Base-by-base conservation (phyloP, 35 echinoderm and acorn worm genomes). In the Acanthaster planci region DNA sequence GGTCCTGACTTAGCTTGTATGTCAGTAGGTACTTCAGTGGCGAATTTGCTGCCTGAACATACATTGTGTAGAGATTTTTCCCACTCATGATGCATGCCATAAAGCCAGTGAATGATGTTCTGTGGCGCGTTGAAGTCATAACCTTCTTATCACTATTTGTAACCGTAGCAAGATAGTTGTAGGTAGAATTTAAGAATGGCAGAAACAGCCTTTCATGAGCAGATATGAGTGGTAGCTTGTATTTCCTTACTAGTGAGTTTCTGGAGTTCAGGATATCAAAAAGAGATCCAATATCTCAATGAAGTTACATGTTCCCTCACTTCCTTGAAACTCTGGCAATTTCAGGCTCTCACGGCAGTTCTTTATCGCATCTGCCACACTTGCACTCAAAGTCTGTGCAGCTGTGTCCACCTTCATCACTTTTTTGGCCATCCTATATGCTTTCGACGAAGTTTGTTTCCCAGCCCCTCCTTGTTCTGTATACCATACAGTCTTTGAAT, bases 221-320 rank as follows among this genome's bases (percentile, higher is more conserved):
- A 34, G 52, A 27, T 10, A 55, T n/a, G 30, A 93, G 10, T 77
- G 85, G 78, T 39, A 59, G 78, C 51, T 92, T 92, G 51, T n/a
- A 83, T 26, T 77, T 37, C 15, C 59, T 54, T 37, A n/a, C 91
- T 22, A 89, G 40, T 9, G 91, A 86, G 58, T 88, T 93, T 16
- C 91, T 52, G 2, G 80, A 85, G 42, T 93, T 89, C 9, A 93
- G 6, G 1, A 89, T 30, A 93, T 93, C 91, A 84, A 93, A 93
- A 5, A 84, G 68, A 1, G 55, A 31, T 93, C 91, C 27, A 93
- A 50, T n/a, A 23, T 78, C 34, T 86, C 38, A 2, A 93, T 53
- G 27, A 93, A 93, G 29, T 89, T n/a, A 1, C 85, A 76, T 0
- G 86, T 93, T 29, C 75, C 86, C 58, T 85, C 77, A 80, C 22